Conservation (phyloP, 2,888 invertebrate genomes). For the Macrophya alboannulata region DNA sequence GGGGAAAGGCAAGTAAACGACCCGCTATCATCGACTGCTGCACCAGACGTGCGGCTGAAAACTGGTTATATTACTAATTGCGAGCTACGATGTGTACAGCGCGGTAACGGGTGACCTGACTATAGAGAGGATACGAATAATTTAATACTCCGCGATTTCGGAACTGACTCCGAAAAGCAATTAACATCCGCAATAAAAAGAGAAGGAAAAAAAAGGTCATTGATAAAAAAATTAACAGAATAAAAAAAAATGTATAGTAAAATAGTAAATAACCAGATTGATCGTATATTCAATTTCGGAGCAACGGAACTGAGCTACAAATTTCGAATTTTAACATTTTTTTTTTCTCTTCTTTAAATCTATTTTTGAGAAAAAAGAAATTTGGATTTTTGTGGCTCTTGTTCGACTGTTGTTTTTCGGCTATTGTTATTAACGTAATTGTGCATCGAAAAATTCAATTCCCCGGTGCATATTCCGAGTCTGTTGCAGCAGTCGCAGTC, state of each 20-base stretch:
- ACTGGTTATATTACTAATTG: slow-evolving; percentile 51
- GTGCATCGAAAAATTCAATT: neutral
- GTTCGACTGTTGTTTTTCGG: neutral
- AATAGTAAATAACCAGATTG: neutral
- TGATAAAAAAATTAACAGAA: too few species aligned
- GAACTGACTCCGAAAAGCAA: neutral
- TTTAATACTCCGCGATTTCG: neutral
- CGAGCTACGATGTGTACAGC: neutral
- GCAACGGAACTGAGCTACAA: neutral
- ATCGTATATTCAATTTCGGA: neutral
- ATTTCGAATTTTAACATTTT: neutral
- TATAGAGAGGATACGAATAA: too few species aligned
- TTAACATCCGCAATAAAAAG: too few species aligned
- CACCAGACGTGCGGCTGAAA: slow-evolving; percentile 46
- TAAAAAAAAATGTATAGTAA: neutral
- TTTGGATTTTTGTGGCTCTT: neutral
- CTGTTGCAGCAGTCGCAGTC: neutral
- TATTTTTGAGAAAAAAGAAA: neutral
- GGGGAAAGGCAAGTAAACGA: slow-evolving; percentile 76
- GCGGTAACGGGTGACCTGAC: slow-evolving; percentile 24
- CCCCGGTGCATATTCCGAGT: neutral
- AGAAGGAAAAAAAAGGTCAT: neutral
- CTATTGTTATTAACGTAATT: neutral
- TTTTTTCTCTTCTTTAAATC: neutral
- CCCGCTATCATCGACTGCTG: slow-evolving; percentile 71